Evolutionary conservation across 2,888 invertebrate species (phyloP).

Genomic region (Penaeus monodon): DNA sequence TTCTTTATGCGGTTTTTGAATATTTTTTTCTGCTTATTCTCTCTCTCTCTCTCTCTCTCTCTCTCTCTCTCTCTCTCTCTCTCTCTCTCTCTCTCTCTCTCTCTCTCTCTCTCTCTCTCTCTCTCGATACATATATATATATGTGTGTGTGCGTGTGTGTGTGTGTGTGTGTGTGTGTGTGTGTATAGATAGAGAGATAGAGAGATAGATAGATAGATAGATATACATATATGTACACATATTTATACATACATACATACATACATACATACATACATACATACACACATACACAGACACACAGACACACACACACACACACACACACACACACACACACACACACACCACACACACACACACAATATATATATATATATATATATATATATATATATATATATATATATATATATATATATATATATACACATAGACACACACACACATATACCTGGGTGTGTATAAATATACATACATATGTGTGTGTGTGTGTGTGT

Average conservation of each 20-base stretch:
- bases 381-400: slow-evolving; percentile 11
- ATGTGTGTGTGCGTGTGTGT: slow-evolving; percentile 15
- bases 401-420: slow-evolving; percentile 21
- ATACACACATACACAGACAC: background rate
- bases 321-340: slow-evolving; percentile 14
- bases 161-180: slow-evolving; percentile 4
- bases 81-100: background rate
- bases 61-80: too few species aligned
- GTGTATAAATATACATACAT: background rate
- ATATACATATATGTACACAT: slow-evolving; percentile 14
- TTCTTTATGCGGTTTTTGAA: too few species aligned
- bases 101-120: background rate
- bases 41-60: too few species aligned
- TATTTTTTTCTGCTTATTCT: too few species aligned
- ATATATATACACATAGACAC: slow-evolving; percentile 24
- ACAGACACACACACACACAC: background rate
- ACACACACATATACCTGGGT: slow-evolving; percentile 25
- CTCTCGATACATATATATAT: background rate
- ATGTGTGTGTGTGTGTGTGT: too few species aligned
- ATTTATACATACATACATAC: slow-evolving; percentile 22
- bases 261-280: slow-evolving; percentile 11
- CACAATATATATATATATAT: background rate
- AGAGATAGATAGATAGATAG: slow-evolving; percentile 20
- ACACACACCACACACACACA: too few species aligned
- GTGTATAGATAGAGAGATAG: slow-evolving; percentile 15